Base-by-base conservation (phyloP, 1,140 invertebrate species). In the Drosophila fuyamai region DNA sequence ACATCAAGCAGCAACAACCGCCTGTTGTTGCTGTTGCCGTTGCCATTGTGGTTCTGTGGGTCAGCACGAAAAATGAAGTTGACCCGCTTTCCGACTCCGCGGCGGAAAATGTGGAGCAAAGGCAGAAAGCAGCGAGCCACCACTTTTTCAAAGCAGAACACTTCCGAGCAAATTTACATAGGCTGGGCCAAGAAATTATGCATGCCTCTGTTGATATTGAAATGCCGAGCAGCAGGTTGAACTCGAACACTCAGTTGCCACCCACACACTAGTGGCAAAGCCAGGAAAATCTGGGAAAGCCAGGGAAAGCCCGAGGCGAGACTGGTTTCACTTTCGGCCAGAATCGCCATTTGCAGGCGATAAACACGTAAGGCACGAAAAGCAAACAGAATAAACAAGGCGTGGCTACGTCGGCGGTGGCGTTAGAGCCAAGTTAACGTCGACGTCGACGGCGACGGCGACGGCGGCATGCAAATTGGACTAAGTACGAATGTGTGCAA, bases 191-290 rank as follows among this genome's bases (percentile, higher is more conserved):
- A 76, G 70, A 63, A 89, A 88, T 89, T 88, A 84, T 88, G 84
- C 84, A 88, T 88, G 83, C 76, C 79, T 48, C 79, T 79, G 84
- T 88, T 88, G 84, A 88, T 88, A 88, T 88, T 88, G 84, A 88
- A 88, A 89, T 88, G 76, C 68, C 79, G 56, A 70, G 61, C 63
- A 32, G 29, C 29, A 68, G 63, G 61, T 80, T 81, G 66, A 85
- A 78, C 77, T 75, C 58, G 29, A 27, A 48, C 40, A 16, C 23
- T 23, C 23, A 23, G 1, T 23, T 23, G 23, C 14, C 23, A 14
- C 14, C 14, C 73, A 23, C 67, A 73, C 77, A 84, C 73, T 79
- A 51, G 67, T 7, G 29, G 29, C 6, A 32, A 32, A 32, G 29
- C 61, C 47, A 66, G 13, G 38, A 29, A 53, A 68, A 43, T 5